Conservation (phyloP, 2,888 invertebrate genomes). For the Cosmia trapezina region DNA sequence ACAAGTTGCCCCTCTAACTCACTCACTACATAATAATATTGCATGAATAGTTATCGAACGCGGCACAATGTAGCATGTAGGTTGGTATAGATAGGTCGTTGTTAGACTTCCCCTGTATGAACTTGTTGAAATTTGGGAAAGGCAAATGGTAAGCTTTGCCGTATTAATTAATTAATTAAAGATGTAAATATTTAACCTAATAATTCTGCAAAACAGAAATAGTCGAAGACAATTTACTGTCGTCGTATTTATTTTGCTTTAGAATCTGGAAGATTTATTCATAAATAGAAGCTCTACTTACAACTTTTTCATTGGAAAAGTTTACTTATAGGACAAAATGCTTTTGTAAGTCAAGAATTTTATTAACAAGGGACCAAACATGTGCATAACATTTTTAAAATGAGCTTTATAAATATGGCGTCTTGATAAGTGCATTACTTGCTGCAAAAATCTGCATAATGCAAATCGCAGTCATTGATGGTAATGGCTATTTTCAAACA, state of each 20-base stretch:
- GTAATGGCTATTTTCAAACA: constrained; percentile 16
- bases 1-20: background rate
- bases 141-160: background rate
- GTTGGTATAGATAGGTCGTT: too few relatives aligned
- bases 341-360: background rate
- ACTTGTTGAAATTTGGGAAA: too few relatives aligned
- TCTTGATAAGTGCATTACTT: background rate
- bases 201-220: background rate
- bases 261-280: background rate
- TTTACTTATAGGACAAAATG: background rate
- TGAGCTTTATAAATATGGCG: background rate
- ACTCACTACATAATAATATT: background rate
- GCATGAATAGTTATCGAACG: constrained; percentile 1
- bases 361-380: background rate
- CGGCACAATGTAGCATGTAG: background rate
- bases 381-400: background rate
- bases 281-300: background rate
- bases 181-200: background rate
- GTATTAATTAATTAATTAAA: background rate
- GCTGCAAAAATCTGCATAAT: constrained; percentile 31
- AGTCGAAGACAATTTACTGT: background rate
- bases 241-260: background rate
- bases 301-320: background rate
- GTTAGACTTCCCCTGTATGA: background rate
- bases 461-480: constrained; percentile 4